Percentiles rank a stretch among this genome's conserved stretches.
These are phyloP conservation scores for Alca torda DNA, from an alignment of 2,797 vertebrate species.

Conservation along the genomic window DNA sequence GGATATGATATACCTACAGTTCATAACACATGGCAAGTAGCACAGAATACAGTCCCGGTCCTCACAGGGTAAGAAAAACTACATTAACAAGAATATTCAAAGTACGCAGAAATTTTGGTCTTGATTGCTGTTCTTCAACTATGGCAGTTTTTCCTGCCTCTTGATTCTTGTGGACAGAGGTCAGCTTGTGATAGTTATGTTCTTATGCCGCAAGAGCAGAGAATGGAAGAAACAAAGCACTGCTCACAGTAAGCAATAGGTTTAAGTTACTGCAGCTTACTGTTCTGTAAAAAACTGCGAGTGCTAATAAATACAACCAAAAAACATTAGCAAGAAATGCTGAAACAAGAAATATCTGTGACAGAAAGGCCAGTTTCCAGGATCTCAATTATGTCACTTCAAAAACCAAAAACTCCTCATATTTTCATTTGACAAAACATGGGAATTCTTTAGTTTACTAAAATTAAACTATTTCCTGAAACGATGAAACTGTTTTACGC, in stretches of 20 bases:
- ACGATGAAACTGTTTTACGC: background rate
- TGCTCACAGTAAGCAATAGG: background rate
- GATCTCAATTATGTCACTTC: background rate
- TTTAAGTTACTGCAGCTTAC: background rate
- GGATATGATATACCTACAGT: background rate
- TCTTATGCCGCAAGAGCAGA: background rate
- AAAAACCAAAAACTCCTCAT: background rate
- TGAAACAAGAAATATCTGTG: background rate
- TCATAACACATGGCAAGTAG: background rate
- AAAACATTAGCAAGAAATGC: background rate
- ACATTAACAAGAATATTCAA: background rate
- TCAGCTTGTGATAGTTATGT: background rate
- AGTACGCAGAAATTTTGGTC: background rate
- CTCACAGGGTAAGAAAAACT: background rate
- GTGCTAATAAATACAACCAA: background rate
- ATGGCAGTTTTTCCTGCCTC: background rate
- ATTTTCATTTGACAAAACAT: background rate
- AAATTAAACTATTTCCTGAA: background rate
- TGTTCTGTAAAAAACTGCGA: background rate
- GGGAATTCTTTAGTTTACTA: background rate
- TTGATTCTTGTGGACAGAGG: background rate
- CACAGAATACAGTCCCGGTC: background rate
- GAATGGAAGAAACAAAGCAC: background rate
- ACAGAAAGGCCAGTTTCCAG: background rate
- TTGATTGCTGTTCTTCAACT: background rate